Evolutionary conservation across 2,888 invertebrate genomes (phyloP), one percentile per base, ranked within the genome.

Genomic region (Apodemia mormo): DNA sequence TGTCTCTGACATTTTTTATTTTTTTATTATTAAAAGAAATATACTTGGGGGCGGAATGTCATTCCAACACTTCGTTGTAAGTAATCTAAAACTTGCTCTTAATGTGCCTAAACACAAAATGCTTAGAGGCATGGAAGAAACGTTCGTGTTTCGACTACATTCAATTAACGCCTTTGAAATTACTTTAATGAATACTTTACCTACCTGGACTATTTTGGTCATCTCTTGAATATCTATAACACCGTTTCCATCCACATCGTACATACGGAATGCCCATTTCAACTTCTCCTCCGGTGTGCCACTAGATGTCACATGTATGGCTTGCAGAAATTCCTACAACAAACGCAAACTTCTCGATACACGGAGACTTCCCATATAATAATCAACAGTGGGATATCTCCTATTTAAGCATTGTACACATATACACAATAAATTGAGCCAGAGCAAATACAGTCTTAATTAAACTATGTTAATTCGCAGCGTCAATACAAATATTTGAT

Each of bases 261-360:
- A 99, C 98, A 99, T 98, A 87, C 98, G 96, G 95, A 99, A 99
- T 75, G 99, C 99, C 98, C 99, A 99, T 94, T 99, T 99, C 77
- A 99, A 95, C 92, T 99, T 99, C 91, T 99, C 99, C 89, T 99
- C 98, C 40, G 99, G 98, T 77, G 98, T 98, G 75, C 98, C 99
- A 84, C 98, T 98, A 80, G 98, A 98, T 79, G 99, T 99, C 71
- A 99, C 98, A 94, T 99, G 99, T 90, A 99, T 99, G 85, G 99
- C 99, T 90, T 98, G 95, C 84, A 99, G 95, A 93, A 99, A 99
- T 95, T 99, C 99, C 97, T 98, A 95, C 68, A 94, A 95, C 91
- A 92, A 88, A 89, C 79, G 81, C 76, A 82, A 77, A 75, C 71
- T 70, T 76, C 74, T 78, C 81, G 77, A 81, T 79, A 77, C 77